Evolutionary conservation across 2,113 vertebrate genomes (phyloP), one percentile per base, ranked within the genome.

Genomic region (Muntiacus muntjak): DNA sequence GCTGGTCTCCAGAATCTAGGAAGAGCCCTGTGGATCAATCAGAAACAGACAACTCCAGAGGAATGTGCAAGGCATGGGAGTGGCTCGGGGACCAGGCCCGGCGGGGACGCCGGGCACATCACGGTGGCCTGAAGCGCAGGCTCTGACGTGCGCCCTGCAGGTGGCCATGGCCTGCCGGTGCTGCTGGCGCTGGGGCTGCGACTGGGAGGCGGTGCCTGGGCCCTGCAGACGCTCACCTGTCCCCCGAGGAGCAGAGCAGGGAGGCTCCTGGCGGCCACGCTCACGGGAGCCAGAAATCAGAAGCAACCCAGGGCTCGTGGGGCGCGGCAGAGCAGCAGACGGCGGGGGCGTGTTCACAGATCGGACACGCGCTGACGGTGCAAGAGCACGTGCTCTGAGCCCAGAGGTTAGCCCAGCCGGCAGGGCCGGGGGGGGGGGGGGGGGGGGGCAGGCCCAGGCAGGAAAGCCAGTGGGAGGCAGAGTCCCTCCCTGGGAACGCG

Each of bases 51-150:
- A 47, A 4, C 3, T n/a, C 47, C 0, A 8, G 55, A 43, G 40
- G 21, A 8, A 15, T 0, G 6, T 0, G 3, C n/a, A 1, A 36
- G 60, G 26, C 7, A 0, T 10, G 0, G 6, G 25, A 8, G 7
- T 17, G 50, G 26, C 33, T 52, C 2, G 19, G 6, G 50, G 21
- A 8, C 81, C 19, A 67, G 33, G 33, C 33, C 33, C 0, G 3
- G 19, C 3, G 30, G 47, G 47, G 78, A 52, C 7, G 15, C 76
- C 7, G 1, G 78, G 47, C 81, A n/a, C 3, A 2, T 15, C 12
- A 14, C 52, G 1, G 0, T 1, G 7, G 50, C 81, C 33, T 1
- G 11, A 25, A n/a, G n/a, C 3, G 3, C 79, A 23, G 50, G 50
- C 30, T 19, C 47, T 13, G 47, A 11, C 11, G 6, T 10, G 1